Conservation (phyloP, 1,140 invertebrate genomes). For the Chrysopa pallens region DNA sequence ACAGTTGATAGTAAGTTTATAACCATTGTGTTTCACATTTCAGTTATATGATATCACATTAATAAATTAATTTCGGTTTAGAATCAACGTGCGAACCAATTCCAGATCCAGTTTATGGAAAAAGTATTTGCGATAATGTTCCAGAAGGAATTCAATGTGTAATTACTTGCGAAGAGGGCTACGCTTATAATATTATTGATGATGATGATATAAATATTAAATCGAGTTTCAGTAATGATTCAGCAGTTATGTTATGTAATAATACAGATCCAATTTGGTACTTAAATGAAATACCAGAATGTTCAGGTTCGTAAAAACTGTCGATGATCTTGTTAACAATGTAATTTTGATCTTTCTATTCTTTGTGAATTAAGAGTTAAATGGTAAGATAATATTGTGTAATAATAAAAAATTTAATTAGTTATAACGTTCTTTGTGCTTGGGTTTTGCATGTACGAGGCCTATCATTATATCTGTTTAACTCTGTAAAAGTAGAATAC, state of each 20-base stretch:
- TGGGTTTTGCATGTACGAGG: too few relatives aligned
- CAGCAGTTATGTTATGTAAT: constrained; percentile 18
- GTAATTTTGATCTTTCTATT: too few relatives aligned
- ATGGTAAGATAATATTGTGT: too few relatives aligned
- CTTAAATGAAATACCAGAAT: constrained; percentile 26
- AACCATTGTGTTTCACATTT: not conserved
- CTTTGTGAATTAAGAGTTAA: too few relatives aligned
- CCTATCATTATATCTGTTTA: too few relatives aligned
- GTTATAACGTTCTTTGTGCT: too few relatives aligned
- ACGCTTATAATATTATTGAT: constrained; percentile 29
- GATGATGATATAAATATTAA: not conserved
- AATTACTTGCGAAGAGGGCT: constrained; percentile 38
- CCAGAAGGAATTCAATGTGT: constrained; percentile 30
- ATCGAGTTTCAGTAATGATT: constrained; percentile 10
- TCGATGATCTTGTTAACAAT: too few relatives aligned
- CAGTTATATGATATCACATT: not conserved
- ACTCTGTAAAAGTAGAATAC: too few relatives aligned
- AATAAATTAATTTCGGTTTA: constrained; percentile 7
- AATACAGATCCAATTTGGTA: constrained; percentile 13
- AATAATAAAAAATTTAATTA: too few relatives aligned
- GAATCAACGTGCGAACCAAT: constrained; percentile 36
- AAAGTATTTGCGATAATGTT: constrained; percentile 28
- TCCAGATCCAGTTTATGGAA: constrained; percentile 33
- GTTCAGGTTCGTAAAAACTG: constrained; percentile 28
- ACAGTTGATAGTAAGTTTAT: constrained; percentile 38